Evolutionary conservation across 1,140 invertebrate species (phyloP), one percentile per base, ranked within the genome.

Genomic region (Apis dorsata): DNA sequence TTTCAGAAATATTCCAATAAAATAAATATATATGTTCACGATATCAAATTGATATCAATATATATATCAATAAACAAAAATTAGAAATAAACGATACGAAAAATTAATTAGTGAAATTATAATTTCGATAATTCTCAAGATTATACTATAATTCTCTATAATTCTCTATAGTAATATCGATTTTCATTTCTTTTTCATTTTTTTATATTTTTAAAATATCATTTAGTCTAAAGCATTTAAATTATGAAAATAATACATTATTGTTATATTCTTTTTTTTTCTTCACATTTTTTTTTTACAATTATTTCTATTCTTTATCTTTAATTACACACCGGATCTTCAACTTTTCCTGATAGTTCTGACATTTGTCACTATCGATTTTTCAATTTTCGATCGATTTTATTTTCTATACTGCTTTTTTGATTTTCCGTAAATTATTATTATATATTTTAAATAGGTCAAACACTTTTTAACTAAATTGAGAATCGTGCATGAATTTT

Each of bases 401-500:
- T 76, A 60, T 7, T 60, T 9, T 51, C 59, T 15, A 7, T 49
- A 24, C 51, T 17, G 34, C 15, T n/a, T 10, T 19, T 19, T 49
- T 12, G 71, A 66, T 66, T 5, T 21, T 19, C 9, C 44, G 10
- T 59, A 34, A 57, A 70, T 79, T 49, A 44, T 15, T 44, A 7
- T 83, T 68, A 21, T 66, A 1, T n/a, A 24, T 75, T 60, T 81
- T 17, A 59, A 77, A 76, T 77, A 21, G 19, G 60, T 34, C 63
- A 44, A 66, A 15, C 73, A 44, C 53, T 24, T 57, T 9, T 34
- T 13, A 70, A 74, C 65, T 69, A 51, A 57, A 72, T 44, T 57
- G 44, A 51, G 81, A 74, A 65, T 63, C 63, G 81, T 57, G 69
- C 34, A 28, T 62, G 74, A 72, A 86, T 87, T 87, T 88, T 71